Conservation (phyloP, 1,140 invertebrate species). For the Gryllus bimaculatus region DNA sequence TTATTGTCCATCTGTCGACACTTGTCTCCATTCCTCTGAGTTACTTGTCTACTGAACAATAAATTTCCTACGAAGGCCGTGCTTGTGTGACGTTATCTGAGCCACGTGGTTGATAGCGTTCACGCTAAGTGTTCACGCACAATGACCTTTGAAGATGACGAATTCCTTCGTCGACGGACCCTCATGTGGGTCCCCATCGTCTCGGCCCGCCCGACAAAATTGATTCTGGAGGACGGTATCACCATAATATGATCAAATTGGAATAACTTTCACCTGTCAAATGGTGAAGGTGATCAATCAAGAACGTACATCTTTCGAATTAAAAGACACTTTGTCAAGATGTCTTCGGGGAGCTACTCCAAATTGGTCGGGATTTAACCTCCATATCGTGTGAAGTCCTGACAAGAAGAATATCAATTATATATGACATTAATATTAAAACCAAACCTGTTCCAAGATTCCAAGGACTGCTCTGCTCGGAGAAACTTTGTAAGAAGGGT, state of each 20-base stretch:
- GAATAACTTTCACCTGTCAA: constrained; percentile 1
- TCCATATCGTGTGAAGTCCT: neutral
- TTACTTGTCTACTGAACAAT: too few species aligned
- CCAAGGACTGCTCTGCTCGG: too few species aligned
- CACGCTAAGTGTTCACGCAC: too few species aligned
- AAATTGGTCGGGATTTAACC: neutral
- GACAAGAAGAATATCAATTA: neutral
- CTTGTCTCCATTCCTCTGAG: too few species aligned
- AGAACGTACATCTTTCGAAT: neutral
- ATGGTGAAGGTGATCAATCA: neutral
- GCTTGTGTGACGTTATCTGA: too few species aligned
- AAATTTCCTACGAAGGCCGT: too few species aligned
- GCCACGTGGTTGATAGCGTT: too few species aligned
- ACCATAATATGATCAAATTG: neutral
- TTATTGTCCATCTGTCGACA: too few species aligned
- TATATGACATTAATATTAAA: neutral
- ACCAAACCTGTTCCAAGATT: neutral
- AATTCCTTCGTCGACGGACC: too few species aligned
- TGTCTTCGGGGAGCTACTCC: neutral
- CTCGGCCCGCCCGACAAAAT: neutral
- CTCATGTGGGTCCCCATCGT: too few species aligned
- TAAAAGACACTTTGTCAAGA: neutral
- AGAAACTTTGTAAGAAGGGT: too few species aligned
- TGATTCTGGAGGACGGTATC: neutral
- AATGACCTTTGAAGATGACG: too few species aligned